Conservation (phyloP, 2,888 invertebrate genomes). For the Hirtodrosophila confusa region DNA sequence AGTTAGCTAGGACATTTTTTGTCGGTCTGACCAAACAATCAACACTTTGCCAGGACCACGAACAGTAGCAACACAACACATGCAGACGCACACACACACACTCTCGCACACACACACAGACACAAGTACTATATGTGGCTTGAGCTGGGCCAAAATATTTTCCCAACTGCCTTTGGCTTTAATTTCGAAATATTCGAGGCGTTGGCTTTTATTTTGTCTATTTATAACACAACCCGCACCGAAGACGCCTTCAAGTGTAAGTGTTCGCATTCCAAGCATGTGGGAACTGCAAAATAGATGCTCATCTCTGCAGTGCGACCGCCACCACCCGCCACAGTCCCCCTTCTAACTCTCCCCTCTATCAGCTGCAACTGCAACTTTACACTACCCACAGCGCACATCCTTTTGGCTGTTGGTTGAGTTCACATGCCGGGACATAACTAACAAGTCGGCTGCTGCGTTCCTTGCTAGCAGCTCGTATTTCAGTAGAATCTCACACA, state of each 20-base stretch:
- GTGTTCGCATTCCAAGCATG: conserved; percentile 76
- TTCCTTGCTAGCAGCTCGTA: conserved; percentile 50
- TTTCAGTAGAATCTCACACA: conserved; percentile 37
- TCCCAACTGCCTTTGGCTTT: conserved; percentile 70
- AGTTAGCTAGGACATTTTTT: conserved; percentile 50
- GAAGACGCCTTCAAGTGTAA: conserved; percentile 56
- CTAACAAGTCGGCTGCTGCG: conserved; percentile 61
- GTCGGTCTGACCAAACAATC: conserved; percentile 62
- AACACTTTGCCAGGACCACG: conserved; percentile 51
- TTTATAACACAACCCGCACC: conserved; percentile 54
- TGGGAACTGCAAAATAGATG: conserved; percentile 75
- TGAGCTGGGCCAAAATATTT: conserved; percentile 51
- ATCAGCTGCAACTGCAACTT: conserved; percentile 63
- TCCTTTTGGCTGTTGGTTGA: conserved; percentile 58
- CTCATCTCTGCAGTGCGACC: conserved; percentile 38
- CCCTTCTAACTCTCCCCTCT: neutral
- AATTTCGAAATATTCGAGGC: conserved; percentile 67
- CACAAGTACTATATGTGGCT: conserved; percentile 25
- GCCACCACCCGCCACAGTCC: conserved; percentile 1
- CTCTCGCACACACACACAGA: conserved; percentile 4
- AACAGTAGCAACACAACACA: conserved; percentile 4
- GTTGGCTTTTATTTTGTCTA: conserved; percentile 65
- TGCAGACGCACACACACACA: conserved; percentile 5
- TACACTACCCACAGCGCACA: conserved; percentile 35
- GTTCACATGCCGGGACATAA: conserved; percentile 68